A percentile compares a stretch with the other conserved stretches of the same genome.
These are phyloP conservation scores for Lepidotrigona ventralis DNA, from an alignment of 1,140 invertebrate genomes.

Conservation along the genomic window DNA sequence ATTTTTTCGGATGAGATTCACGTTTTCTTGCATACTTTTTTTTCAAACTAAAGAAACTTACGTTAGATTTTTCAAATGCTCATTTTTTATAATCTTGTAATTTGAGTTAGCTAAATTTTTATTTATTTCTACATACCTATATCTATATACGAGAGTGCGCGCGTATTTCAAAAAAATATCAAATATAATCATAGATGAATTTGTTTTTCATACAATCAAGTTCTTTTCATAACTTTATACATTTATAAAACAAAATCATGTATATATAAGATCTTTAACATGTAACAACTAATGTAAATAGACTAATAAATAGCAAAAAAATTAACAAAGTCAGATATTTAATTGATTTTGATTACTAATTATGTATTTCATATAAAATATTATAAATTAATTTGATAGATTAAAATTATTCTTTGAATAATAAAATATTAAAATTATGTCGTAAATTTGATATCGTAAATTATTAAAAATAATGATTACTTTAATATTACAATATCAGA, in stretches of 20 bases:
- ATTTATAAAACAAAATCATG: background rate
- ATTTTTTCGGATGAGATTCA: slow-evolving; percentile 49
- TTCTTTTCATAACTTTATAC: background rate
- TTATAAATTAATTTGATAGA: background rate
- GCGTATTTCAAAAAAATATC: background rate
- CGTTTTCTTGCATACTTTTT: slow-evolving; percentile 29
- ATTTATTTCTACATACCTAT: background rate
- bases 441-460: background rate
- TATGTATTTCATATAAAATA: no score
- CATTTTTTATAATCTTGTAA: background rate
- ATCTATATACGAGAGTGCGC: background rate
- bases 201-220: background rate
- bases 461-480: background rate
- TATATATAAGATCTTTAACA: background rate
- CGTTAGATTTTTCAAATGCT: slow-evolving; percentile 63
- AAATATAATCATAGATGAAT: background rate
- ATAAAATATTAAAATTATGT: background rate
- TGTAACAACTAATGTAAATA: background rate
- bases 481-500: background rate
- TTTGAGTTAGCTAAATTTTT: background rate
- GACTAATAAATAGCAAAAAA: background rate
- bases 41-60: slow-evolving; percentile 55
- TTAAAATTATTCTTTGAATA: background rate
- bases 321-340: background rate
- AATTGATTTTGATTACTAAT: background rate